Percentiles rank a stretch among this genome's conserved stretches.
Conservation (phyloP, 2,113 vertebrate genomes). For the Myiozetetes cayanensis region DNA sequence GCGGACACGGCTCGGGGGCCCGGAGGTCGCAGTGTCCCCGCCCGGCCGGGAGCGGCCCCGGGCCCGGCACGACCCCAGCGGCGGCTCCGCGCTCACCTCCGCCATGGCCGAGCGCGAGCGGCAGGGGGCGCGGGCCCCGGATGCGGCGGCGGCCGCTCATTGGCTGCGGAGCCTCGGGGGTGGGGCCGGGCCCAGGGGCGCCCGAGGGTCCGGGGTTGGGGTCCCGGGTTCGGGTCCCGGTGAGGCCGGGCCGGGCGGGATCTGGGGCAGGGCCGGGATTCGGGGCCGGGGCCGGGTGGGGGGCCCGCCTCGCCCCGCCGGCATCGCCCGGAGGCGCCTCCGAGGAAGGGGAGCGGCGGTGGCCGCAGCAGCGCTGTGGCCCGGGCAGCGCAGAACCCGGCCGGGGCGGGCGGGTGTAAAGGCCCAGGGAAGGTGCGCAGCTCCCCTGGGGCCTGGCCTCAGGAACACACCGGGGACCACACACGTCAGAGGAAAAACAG, state of each 20-base stretch:
- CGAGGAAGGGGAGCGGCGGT: not conserved
- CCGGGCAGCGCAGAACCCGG: not conserved
- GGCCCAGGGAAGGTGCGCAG: not conserved
- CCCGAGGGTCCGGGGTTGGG: not conserved
- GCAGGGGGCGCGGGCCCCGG: conserved; percentile 62
- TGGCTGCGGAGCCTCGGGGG: not conserved
- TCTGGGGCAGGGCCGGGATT: too few relatives aligned
- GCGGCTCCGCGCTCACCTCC: too few relatives aligned
- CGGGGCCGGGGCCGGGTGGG: too few relatives aligned
- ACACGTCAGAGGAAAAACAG: rapidly evolving
- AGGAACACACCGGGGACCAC: rapidly evolving
- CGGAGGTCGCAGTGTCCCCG: too few relatives aligned
- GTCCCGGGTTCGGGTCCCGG: not conserved
- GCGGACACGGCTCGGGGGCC: too few relatives aligned
- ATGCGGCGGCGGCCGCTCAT: conserved; percentile 59
- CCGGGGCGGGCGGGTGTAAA: not conserved
- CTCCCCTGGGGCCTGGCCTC: not conserved
- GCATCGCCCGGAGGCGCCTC: not conserved
- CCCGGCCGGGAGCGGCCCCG: too few relatives aligned
- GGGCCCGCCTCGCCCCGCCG: not conserved
- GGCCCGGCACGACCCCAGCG: too few relatives aligned
- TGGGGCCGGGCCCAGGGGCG: not conserved
- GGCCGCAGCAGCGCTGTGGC: too few relatives aligned
- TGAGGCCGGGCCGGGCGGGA: too few relatives aligned
- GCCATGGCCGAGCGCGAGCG: not conserved